These are phyloP conservation scores for Sarcophaga carnaria DNA, from an alignment of 2,888 invertebrate species.

Conservation along the genomic window DNA sequence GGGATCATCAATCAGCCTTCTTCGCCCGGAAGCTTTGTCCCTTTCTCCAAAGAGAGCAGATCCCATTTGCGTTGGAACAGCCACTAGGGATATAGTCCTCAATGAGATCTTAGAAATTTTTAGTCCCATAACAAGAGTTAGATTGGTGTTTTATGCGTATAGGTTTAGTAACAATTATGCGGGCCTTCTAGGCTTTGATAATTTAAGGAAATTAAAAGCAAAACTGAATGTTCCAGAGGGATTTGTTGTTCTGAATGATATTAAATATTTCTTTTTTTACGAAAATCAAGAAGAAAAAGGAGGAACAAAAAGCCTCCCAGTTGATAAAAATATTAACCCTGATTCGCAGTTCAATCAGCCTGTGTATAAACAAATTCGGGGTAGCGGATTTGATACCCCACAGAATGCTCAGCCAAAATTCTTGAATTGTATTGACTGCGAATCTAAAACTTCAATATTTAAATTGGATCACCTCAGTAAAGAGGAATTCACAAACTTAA, in stretches of 20 bases:
- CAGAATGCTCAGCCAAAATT: no score
- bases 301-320: no score
- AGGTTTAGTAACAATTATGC: constrained; percentile 6
- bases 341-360: no score
- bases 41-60: neutral
- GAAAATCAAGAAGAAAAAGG: no score
- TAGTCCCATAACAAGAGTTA: neutral
- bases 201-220: constrained; percentile 20
- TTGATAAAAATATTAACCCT: no score
- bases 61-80: neutral
- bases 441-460: no score
- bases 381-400: no score
- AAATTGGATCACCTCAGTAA: no score
- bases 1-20: neutral
- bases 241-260: no score
- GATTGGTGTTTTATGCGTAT: neutral
- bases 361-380: no score
- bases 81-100: neutral
- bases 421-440: no score
- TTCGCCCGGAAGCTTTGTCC: neutral
- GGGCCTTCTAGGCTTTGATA: constrained; percentile 15
- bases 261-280: no score
- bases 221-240: neutral
- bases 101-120: neutral
- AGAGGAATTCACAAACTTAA: neutral